Evolutionary conservation across 2,797 vertebrate species (phyloP), one percentile per base, ranked within the genome.

Genomic region (Atherinosoma microstoma): DNA sequence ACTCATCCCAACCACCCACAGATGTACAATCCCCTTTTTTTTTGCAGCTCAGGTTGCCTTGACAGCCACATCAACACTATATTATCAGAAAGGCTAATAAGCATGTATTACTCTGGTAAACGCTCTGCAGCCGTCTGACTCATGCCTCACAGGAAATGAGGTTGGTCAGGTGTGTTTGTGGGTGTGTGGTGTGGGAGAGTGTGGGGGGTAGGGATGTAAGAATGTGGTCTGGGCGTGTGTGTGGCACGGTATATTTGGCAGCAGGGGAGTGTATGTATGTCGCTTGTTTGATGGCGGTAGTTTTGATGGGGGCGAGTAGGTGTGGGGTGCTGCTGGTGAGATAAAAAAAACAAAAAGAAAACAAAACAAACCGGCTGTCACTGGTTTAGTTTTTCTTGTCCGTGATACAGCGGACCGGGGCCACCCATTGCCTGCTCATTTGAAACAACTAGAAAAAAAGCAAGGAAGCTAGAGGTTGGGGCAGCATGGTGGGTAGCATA

Each of bases 81-180:
- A 91, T 93, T 91, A 93, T 93, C 92, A 87, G 91, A 89, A 90
- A 80, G 85, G 81, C 89, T 93, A 92, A 92, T 91, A 91, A 93
- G 76, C 86, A 88, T 88, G 89, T 92, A 88, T 90, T 87, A 89
- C 91, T 70, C 74, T 78, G 64, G 91, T 92, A 92, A 93, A 87
- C 82, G 91, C 89, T 81, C 89, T 88, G 87, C 89, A 90, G 90
- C 86, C 84, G 79, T 84, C 89, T 93, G 92, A 93, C 86, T 93
- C 91, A 92, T 81, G 80, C 84, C 65, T 84, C 84, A 86, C 85
- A 89, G 90, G 90, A 91, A 91, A 87, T 89, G 86, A 90, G 84
- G 91, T 91, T 58, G 84, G 86, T 92, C 92, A 93, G 92, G 91
- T 91, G 89, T 93, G 85, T 89, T 90, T 92, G 91, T 92, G 87